phyloP scores from a whole-genome alignment of 2,113 vertebrate genomes.

The Crocuta crocuta region DNA sequence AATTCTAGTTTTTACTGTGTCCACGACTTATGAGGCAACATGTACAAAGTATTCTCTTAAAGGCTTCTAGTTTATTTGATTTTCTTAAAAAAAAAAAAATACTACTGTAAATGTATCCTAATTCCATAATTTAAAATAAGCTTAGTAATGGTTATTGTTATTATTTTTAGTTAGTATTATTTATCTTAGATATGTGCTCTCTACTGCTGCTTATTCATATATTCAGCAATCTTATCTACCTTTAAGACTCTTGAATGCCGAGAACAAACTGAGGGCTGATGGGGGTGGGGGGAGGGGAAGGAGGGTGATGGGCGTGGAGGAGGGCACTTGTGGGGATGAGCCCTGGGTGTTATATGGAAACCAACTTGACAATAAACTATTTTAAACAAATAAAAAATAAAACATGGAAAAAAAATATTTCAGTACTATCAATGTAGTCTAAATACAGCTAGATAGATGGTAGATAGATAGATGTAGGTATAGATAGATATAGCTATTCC shows the following conservation, averaged over 20 bases:
- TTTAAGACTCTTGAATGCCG: background rate
- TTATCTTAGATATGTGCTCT: background rate
- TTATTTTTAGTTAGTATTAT: background rate
- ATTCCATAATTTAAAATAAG: background rate
- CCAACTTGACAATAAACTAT: too few relatives aligned
- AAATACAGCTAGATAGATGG: too few relatives aligned
- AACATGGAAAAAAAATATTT: background rate
- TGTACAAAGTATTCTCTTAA: background rate
- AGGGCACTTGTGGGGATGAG: too few relatives aligned
- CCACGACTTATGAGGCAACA: background rate
- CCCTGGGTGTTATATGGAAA: too few relatives aligned
- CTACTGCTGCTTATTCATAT: background rate
- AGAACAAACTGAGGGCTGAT: too few relatives aligned
- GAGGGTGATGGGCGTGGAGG: too few relatives aligned
- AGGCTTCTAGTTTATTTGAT: background rate
- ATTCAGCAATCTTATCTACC: background rate
- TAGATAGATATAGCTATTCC: too few relatives aligned
- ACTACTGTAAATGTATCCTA: background rate
- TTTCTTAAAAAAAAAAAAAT: background rate
- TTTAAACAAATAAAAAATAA: too few relatives aligned
- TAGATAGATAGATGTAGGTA: too few relatives aligned
- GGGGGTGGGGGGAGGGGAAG: too few relatives aligned
- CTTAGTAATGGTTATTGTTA: background rate
- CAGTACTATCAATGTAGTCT: background rate
- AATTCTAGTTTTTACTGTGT: background rate